Conservation (phyloP, 2,888 invertebrate genomes). For the Cephus nigrinus region DNA sequence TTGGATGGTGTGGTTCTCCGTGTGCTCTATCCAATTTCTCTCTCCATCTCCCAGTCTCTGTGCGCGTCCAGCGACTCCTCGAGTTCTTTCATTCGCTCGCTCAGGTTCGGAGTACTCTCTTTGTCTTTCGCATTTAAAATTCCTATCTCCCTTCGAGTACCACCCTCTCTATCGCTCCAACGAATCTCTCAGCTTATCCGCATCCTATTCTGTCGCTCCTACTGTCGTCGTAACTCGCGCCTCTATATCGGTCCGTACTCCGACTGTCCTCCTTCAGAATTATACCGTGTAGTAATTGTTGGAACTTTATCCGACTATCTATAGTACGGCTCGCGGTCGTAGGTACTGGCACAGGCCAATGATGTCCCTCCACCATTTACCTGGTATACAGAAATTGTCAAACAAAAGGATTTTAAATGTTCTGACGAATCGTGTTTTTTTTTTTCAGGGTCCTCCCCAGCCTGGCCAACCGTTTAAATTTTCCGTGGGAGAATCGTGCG, state of each 20-base stretch:
- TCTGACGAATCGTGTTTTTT: constrained; percentile 37
- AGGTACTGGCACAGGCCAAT: not conserved
- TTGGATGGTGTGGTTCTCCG: not conserved
- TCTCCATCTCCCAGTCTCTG: constrained; percentile 7
- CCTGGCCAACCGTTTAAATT: constrained; percentile 94
- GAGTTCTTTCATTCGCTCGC: not conserved
- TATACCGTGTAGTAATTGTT: not conserved
- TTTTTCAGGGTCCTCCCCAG: constrained; percentile 83
- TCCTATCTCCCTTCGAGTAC: not conserved
- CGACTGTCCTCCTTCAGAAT: not conserved
- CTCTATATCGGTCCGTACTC: not conserved
- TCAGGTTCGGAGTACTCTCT: not conserved
- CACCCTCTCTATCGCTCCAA: too few relatives aligned
- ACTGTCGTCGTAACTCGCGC: not conserved
- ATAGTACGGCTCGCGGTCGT: not conserved
- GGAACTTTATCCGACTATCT: not conserved
- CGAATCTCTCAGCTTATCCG: not conserved
- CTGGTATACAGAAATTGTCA: not conserved
- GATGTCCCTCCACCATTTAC: not conserved
- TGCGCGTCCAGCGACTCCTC: not conserved
- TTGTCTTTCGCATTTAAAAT: not conserved
- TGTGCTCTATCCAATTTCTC: not conserved
- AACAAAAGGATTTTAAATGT: not conserved
- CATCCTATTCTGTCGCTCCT: not conserved
- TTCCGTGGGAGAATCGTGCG: constrained; percentile 92